phyloP scores from a whole-genome alignment of 2,113 vertebrate species.

The Lampris megalopsis region DNA sequence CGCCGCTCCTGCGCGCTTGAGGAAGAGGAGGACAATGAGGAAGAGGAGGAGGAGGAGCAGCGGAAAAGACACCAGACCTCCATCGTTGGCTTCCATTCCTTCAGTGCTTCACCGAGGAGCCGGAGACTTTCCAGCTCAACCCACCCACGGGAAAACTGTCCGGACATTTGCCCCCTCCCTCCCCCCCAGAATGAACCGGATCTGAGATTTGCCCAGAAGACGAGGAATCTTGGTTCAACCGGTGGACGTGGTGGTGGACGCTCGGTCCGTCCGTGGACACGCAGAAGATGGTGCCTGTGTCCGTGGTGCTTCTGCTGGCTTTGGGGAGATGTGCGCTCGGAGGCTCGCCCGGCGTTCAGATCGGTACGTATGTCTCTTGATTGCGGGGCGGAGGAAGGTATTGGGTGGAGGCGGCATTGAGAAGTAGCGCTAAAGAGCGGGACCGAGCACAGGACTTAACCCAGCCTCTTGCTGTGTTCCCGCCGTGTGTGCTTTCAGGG shows the following conservation, averaged over 20 bases:
- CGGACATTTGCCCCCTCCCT: constrained; percentile 33
- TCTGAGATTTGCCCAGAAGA: constrained; percentile 81
- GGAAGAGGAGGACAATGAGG: constrained; percentile 77
- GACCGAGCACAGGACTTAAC: no score
- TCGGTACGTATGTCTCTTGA: constrained; percentile 85
- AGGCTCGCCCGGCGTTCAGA: constrained; percentile 94
- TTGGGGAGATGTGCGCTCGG: constrained; percentile 91
- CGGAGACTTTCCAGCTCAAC: constrained; percentile 52
- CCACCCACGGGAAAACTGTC: constrained; percentile 64
- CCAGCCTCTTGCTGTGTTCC: no score
- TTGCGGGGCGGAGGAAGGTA: no score
- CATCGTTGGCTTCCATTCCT: constrained; percentile 76
- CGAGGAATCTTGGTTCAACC: constrained; percentile 71
- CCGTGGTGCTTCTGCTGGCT: constrained; percentile 88
- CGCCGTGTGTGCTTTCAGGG: constrained; percentile 82
- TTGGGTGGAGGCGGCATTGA: no score
- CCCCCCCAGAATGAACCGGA: constrained; percentile 83
- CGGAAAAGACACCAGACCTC: constrained; percentile 59
- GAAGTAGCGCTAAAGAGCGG: no score
- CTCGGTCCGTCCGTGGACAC: constrained; percentile 89
- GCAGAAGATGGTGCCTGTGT: constrained; percentile 93
- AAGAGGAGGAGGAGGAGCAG: constrained; percentile 71
- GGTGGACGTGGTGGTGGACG: constrained; percentile 90
- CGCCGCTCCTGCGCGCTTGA: constrained; percentile 76
- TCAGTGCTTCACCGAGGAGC: constrained; percentile 73